Conservation (phyloP, 2,888 invertebrate species). For the Cepaea hortensis region DNA sequence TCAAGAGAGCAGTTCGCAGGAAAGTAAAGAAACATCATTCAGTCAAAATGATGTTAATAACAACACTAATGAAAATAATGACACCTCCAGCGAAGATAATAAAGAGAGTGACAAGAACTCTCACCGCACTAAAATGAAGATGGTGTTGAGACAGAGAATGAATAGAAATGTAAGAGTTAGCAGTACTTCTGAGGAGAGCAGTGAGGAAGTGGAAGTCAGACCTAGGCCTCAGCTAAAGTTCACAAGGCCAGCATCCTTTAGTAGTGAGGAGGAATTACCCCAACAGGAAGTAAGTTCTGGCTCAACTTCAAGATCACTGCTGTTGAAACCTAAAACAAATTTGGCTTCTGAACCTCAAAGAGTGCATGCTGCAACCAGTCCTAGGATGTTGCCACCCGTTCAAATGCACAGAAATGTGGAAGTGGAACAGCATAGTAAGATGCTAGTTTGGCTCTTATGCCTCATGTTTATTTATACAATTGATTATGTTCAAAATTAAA, state of each 20-base stretch:
- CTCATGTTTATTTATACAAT: not conserved
- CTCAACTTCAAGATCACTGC: no score
- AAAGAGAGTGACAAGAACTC: not conserved
- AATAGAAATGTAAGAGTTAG: slow-evolving; percentile 3
- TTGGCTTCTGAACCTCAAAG: not conserved
- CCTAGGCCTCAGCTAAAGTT: not conserved
- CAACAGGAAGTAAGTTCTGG: not conserved
- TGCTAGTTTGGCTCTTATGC: not conserved
- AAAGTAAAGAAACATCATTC: not conserved
- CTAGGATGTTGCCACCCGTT: not conserved
- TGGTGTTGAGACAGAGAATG: not conserved
- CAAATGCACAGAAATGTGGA: no score
- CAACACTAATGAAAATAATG: not conserved
- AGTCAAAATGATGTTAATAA: not conserved
- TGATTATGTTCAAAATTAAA: not conserved
- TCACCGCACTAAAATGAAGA: no score
- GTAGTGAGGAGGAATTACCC: not conserved
- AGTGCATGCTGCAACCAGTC: not conserved
- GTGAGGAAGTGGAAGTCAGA: slow-evolving; percentile 7
- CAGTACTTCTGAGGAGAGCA: slow-evolving; percentile 16
- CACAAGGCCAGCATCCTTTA: not conserved
- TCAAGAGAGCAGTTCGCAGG: not conserved
- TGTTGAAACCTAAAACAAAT: not conserved
- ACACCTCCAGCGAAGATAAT: slow-evolving; percentile 26
- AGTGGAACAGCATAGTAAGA: not conserved